Evolutionary conservation across 2,113 vertebrate species (phyloP), one percentile per base, ranked within the genome.

Genomic region (Halcyon senegalensis): DNA sequence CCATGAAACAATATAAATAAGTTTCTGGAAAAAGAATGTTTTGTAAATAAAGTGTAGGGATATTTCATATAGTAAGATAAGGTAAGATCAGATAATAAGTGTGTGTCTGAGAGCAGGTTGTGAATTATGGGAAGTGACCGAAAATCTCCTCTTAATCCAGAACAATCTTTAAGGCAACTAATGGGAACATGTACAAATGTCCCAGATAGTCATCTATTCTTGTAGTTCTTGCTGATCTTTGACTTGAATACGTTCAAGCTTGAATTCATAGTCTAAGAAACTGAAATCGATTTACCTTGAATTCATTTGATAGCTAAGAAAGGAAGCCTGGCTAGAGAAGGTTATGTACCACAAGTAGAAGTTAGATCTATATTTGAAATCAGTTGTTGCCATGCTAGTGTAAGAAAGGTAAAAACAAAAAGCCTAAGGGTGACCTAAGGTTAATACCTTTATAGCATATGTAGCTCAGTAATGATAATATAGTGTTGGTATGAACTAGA

Each of bases 111-210:
- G 85, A 96, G 41, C 67, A 75, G 41, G 37, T 58, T 59, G 41
- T 95, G 85, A 96, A 55, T 96, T 96, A 48, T 58, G 63, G 51
- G 69, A 67, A 90, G n/a, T 86, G 87, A 83, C 87, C 80, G 67
- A 62, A 74, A 58, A n/a, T 24, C 18, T 73, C 24, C 56, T 81
- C 20, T 51, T 83, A 58, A 19, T 16, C 17, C n/a, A 48, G 27
- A 25, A 21, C 28, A 74, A 64, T 30, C 18, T 78, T 90, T 92
- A 39, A 53, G 44, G 44, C 31, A 55, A 50, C 17, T 55, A 55
- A 48, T 31, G 10, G 20, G 16, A 69, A 46, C 11, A 31, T 27
- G 39, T 62, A 35, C 10, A 89, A 37, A 44, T 27, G 30, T 82
- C 53, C 85, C 18, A 62, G 37, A 10, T 21, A 56, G 39, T 89